Base-by-base conservation (phyloP, 2,797 vertebrate genomes). In the Myoxocephalus aenaeus region DNA sequence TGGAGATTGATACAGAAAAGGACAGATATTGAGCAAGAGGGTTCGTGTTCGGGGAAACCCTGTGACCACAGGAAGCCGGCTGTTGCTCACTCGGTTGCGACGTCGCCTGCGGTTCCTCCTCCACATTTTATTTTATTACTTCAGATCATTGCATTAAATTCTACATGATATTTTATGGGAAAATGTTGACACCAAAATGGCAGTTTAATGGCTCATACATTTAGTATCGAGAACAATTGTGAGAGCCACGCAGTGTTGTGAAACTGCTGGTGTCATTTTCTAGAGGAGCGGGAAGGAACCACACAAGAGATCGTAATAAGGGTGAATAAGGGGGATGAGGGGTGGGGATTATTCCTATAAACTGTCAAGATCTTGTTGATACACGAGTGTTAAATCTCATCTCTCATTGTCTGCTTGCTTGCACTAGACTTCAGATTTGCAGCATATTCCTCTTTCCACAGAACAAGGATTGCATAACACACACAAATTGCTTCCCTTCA, bases 1-100 rank as follows among this genome's bases (percentile, higher is more conserved):
- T 42, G 40, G 7, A 40, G 27, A 63, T 38, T n/a, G 29, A 25
- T 53, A 29, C 9, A 13, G 17, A 42, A 15, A 10, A 20, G 25
- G 38, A 1, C 9, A 34, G 25, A 38, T 57, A 53, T 86, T 91
- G 85, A 34, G 81, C 36, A 88, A 89, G 40, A 78, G 0, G 0
- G 3, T 18, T 85, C 63, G 81, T 71, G 67, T 77, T 72, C 83
- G 71, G 64, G 89, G 84, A 87, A 92, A 73, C 32, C 44, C 75
- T 11, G 5, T 56, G 38, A 63, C 54, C 5, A 69, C 84, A 86
- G 77, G 73, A 83, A 85, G n/a, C 3, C n/a, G 46, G 51, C 1
- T 29, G 64, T 10, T 54, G 65, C 15, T 72, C 2, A 48, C 2
- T 53, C 22, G 9, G 40, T 81, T 61, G 10, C n/a, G 1, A 44